These are phyloP conservation scores for Calcarius lapponicus DNA, from an alignment of 2,797 vertebrate species.

Conservation along the genomic window DNA sequence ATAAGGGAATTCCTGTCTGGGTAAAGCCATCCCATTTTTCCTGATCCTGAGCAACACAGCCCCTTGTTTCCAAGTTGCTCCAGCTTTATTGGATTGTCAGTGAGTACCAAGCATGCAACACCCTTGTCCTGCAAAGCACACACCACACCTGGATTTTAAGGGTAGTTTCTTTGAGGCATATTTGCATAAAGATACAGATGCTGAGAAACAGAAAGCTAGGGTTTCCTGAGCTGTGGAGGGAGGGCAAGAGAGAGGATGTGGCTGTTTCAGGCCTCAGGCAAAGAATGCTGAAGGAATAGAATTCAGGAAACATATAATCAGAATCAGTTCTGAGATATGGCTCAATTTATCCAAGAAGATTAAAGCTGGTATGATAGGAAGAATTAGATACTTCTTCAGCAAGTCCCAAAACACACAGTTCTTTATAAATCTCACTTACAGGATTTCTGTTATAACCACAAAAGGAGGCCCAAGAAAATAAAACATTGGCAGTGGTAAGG, in stretches of 20 bases:
- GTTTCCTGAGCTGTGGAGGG: not conserved
- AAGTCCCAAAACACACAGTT: not conserved
- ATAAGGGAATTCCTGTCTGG: not conserved
- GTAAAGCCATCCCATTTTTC: not conserved
- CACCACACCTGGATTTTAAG: not conserved
- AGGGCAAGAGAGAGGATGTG: not conserved
- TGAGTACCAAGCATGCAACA: not conserved
- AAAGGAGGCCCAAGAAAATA: constrained; percentile 14
- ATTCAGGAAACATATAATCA: constrained; percentile 31
- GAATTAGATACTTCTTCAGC: not conserved
- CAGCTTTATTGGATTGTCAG: not conserved
- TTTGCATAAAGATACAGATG: not conserved
- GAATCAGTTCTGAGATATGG: constrained; percentile 20
- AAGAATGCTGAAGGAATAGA: constrained; percentile 15
- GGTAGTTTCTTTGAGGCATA: not conserved
- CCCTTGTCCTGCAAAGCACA: not conserved
- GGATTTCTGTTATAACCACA: constrained; percentile 32
- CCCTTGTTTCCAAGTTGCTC: not conserved
- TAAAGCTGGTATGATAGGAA: constrained; percentile 1
- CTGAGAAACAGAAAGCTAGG: not conserved
- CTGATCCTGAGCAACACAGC: not conserved
- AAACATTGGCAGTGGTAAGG: not conserved
- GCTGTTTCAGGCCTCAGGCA: constrained; percentile 14
- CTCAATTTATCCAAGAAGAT: constrained; percentile 34
- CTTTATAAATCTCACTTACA: constrained; percentile 7